Percentiles rank a stretch among this genome's conserved stretches.
These are phyloP conservation scores for Notamacropus eugenii DNA, from an alignment of 2,797 vertebrate genomes.

Conservation along the genomic window DNA sequence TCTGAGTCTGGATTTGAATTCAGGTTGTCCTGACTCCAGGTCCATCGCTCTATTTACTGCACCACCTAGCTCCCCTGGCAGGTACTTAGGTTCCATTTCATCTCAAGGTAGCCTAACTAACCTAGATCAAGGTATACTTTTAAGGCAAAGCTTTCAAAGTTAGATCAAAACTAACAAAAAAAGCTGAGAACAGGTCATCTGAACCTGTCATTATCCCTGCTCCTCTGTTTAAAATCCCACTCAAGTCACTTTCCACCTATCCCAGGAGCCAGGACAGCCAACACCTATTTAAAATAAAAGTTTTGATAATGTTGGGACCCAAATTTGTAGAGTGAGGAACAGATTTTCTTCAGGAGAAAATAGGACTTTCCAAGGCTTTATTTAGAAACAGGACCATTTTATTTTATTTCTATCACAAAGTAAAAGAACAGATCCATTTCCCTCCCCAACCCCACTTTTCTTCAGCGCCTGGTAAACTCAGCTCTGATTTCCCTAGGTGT, in stretches of 20 bases:
- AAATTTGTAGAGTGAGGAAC: background rate
- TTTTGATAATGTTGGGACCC: background rate
- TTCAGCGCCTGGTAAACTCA: constrained; percentile 5
- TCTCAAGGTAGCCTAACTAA: background rate
- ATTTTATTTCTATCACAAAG: constrained; percentile 41
- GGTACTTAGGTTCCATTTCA: background rate
- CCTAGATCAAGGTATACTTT: constrained; percentile 11
- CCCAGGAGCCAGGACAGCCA: background rate
- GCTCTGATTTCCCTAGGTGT: background rate
- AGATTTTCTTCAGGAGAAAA: constrained; percentile 17
- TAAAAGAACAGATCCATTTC: constrained; percentile 23
- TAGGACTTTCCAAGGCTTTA: background rate
- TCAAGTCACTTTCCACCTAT: background rate
- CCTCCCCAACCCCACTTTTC: background rate
- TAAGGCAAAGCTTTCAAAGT: background rate
- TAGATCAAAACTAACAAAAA: background rate
- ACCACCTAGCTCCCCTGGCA: background rate
- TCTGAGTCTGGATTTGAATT: background rate
- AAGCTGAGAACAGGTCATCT: background rate
- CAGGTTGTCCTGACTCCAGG: background rate
- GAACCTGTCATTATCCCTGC: background rate
- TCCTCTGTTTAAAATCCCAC: background rate
- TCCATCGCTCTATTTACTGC: background rate
- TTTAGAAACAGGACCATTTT: constrained; percentile 34
- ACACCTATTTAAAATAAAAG: background rate